A percentile compares a stretch with the other conserved stretches of the same genome.
phyloP scores from a whole-genome alignment of 2,797 vertebrate species.

The Typhlichthys subterraneus region DNA sequence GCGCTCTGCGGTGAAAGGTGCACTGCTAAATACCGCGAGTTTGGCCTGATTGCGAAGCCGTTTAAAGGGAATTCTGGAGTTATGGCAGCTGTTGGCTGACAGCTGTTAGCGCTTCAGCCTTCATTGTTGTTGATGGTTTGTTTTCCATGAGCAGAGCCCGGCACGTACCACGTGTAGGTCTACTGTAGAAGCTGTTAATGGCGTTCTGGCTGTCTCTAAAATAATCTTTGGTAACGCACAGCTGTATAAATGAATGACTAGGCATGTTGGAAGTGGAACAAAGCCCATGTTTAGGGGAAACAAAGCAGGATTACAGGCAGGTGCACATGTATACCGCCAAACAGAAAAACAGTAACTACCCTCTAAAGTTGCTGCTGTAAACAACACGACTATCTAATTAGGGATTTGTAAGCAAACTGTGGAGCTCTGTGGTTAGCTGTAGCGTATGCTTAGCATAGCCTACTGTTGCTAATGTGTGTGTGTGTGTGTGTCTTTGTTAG shows the following conservation, averaged over 20 bases:
- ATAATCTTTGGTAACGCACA: slow-evolving; percentile 7
- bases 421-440: background rate
- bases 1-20: no score
- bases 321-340: slow-evolving; percentile 5
- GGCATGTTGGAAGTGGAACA: slow-evolving; percentile 19
- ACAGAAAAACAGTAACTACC: background rate
- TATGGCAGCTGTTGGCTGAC: slow-evolving; percentile 12
- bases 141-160: slow-evolving; percentile 12
- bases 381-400: background rate
- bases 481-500: no score
- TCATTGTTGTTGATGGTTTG: slow-evolving; percentile 30
- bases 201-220: slow-evolving; percentile 9
- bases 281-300: slow-evolving; percentile 1
- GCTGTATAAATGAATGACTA: slow-evolving; percentile 29
- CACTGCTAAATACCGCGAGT: no score
- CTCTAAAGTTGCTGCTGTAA: background rate
- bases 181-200: slow-evolving; percentile 10
- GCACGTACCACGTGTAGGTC: slow-evolving; percentile 25
- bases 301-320: slow-evolving; percentile 19
- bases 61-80: slow-evolving; percentile 6
- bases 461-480: no score
- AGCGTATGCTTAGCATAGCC: no score
- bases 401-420: background rate
- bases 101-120: slow-evolving; percentile 16
- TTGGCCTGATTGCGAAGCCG: background rate